These are phyloP conservation scores for Electrona antarctica DNA, from an alignment of 2,113 vertebrate genomes.

Conservation along the genomic window DNA sequence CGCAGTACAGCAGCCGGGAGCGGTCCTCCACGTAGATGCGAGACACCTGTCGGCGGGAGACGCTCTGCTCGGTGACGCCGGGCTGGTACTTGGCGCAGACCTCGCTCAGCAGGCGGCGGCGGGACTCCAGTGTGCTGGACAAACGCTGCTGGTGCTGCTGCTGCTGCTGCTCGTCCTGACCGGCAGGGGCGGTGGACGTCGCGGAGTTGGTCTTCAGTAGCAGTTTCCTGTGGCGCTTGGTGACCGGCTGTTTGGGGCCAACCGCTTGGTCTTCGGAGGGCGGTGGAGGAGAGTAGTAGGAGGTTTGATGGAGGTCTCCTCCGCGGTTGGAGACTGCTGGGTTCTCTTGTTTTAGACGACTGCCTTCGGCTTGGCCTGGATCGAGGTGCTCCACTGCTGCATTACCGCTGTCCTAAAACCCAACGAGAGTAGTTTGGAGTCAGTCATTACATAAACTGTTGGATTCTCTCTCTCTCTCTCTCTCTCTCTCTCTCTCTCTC, in stretches of 20 bases:
- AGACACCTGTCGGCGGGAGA: conserved; percentile 86
- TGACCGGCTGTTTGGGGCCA: conserved; percentile 56
- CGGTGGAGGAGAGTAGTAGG: not conserved
- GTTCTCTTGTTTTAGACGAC: fast-evolving
- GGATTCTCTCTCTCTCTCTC: too few species aligned
- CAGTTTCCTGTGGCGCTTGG: conserved; percentile 83
- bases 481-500: too few species aligned
- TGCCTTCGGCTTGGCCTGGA: not conserved
- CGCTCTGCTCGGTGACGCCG: conserved; percentile 61
- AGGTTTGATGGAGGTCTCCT: conserved; percentile 29
- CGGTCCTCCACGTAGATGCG: conserved; percentile 91
- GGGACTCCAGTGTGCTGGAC: conserved; percentile 77
- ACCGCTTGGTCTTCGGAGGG: not conserved
- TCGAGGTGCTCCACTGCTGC: not conserved
- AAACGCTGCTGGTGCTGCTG: conserved; percentile 47
- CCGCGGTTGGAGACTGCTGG: conserved; percentile 1
- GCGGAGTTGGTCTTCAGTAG: conserved; percentile 79
- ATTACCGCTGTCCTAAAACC: conserved; percentile 15
- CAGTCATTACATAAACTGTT: not conserved
- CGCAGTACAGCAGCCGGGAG: conserved; percentile 88
- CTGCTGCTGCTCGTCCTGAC: conserved; percentile 51
- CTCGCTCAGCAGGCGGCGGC: conserved; percentile 80
- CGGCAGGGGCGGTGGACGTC: conserved; percentile 18
- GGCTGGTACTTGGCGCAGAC: conserved; percentile 85
- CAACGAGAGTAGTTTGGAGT: not conserved